Evolutionary conservation across 1,140 invertebrate species (phyloP), one percentile per base, ranked within the genome.

Genomic region (Neodiprion lecontei): DNA sequence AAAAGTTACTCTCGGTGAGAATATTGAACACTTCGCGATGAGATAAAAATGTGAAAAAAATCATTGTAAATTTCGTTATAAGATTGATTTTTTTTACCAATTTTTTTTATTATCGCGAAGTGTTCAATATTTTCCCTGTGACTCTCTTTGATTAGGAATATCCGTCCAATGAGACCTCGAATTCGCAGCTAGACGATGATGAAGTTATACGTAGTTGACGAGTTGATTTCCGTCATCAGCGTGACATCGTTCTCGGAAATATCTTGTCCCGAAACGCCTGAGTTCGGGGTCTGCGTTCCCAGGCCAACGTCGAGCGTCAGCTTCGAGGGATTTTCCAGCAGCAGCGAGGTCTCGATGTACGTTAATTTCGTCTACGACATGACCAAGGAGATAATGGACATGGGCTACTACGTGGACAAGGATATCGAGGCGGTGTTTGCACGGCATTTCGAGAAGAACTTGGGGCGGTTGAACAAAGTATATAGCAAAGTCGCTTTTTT

Each of bases 341-440:
- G n/a, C 11, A 61, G 11, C 53, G 53, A 61, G 53, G 53, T 14
- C 53, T 81, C 83, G 9, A 83, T 85, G 48, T 90, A 90, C 70
- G 76, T 87, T 2, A 85, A 87, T 75, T 90, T 91, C 73, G 75
- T 90, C 1, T 88, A 89, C n/a, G 87, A 88, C 14, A 89, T 91
- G 48, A 91, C 90, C 0, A 84, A 87, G 76, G 90, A 91, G 74
- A 89, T 91, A 73, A 84, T 90, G 47, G 77, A 82, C 10, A 88
- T 85, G 80, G 88, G 86, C 10, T 78, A 89, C 1, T 90, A 90
- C 74, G 89, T 88, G 4, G 89, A 91, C 74, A 82, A 85, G 72
- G 87, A 89, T 61, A 79, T 90, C 11, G 85, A 85, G 74, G 77
- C 80, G 67, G 82, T 90, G 10, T 89, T 89, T 66, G 82, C 83